Evolutionary conservation across 2,888 invertebrate genomes (phyloP), one percentile per base, ranked within the genome.

Genomic region (Camptogramma bilineatum): DNA sequence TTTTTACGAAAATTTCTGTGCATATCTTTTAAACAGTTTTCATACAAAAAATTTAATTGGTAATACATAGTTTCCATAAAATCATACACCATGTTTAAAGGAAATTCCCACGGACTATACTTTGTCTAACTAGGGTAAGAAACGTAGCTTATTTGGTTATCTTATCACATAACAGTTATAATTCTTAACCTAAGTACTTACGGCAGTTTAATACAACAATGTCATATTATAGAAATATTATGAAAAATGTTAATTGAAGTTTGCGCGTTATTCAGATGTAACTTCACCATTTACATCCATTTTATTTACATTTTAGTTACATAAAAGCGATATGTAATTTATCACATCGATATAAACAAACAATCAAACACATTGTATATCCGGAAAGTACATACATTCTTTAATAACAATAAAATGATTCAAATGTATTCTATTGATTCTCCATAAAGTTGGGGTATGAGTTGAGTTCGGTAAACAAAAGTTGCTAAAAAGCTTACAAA

Each of bases 101-200:
- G 10, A 13, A 39, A 8, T 39, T 13, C 34, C 34, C 13, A 13
- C 13, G 13, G 13, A 39, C 34, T 28, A 3, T 28, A 28, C 28
- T 8, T 13, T 39, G 34, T 39, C 13, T 39, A 3, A 13, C 34
- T 39, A 39, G 2, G 34, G 4, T 4, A 4, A 13, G 2, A 39
- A 39, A 39, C 1, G 31, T 31, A 31, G 31, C 9, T 31, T 19
- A 18, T 39, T 39, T 39, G 34, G 39, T 39, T 28, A 28, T 52
- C 19, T 52, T 31, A 31, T 39, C 13, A 52, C 34, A 48, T 48
- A 48, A 47, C 10, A 18, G 13, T 47, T 18, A 21, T 21, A 18
- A 21, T 21, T 7, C 18, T 60, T 47, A 42, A 18, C 34, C 48
- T 50, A 54, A 61, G 54, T 54, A 61, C 54, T 28, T 50, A 61